phyloP scores from a whole-genome alignment of 2,113 vertebrate species.

The Ceyx cyanopectus region DNA sequence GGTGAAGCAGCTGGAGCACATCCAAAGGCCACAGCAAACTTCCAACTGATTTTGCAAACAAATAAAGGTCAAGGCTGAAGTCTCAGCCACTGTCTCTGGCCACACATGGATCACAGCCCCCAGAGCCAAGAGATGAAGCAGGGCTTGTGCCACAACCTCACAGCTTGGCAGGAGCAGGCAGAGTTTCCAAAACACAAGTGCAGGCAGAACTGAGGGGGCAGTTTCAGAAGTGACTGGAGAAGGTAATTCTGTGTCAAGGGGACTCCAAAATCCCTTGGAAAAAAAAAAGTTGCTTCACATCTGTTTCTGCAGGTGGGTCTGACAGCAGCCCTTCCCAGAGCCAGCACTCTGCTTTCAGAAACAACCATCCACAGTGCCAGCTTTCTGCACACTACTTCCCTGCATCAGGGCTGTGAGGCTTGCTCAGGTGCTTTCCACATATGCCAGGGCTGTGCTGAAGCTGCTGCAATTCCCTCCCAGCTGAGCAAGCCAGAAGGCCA shows the following conservation, averaged over 20 bases:
- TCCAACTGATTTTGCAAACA: not conserved
- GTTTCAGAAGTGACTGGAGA: conserved; percentile 45
- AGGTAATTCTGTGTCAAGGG: conserved; percentile 4
- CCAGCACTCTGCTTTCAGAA: not conserved
- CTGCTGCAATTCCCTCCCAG: not conserved
- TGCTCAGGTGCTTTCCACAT: not conserved
- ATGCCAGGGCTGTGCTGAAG: not conserved
- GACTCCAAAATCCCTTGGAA: conserved; percentile 11
- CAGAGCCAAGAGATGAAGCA: not conserved
- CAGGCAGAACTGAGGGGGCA: not conserved
- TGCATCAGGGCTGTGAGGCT: not conserved
- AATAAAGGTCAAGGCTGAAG: not conserved
- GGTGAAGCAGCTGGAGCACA: not conserved
- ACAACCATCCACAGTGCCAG: not conserved
- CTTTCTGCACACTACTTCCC: not conserved
- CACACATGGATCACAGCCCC: not conserved
- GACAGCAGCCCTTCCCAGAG: not conserved
- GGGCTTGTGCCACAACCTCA: not conserved
- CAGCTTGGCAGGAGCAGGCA: not conserved
- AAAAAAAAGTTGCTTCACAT: conserved; percentile 28
- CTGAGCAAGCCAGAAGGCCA: not conserved
- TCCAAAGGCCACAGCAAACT: not conserved
- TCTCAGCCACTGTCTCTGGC: not conserved
- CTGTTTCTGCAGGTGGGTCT: not conserved
- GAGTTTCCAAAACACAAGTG: not conserved